Evolutionary conservation across 2,888 invertebrate genomes (phyloP).

Genomic region (Cepaea hortensis): DNA sequence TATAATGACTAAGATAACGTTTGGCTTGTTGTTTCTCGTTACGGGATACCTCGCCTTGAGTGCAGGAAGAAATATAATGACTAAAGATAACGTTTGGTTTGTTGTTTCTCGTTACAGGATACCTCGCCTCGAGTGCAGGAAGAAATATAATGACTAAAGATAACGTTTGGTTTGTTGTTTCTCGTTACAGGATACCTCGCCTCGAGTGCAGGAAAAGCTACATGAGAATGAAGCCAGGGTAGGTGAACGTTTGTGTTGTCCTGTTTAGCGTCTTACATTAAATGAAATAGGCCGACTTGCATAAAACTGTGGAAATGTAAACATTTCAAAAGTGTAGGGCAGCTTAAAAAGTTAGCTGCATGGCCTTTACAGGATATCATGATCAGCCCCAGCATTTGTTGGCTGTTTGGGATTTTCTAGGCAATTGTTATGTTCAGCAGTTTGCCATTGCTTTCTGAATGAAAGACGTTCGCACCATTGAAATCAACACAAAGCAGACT

Average conservation of each 20-base stretch:
- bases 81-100: background rate
- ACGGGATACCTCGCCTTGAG: conserved; percentile 78
- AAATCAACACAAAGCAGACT: too few species aligned
- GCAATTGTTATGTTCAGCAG: too few species aligned
- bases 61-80: too few species aligned
- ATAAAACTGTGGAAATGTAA: background rate
- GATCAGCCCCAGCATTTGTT: too few species aligned
- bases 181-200: conserved; percentile 73
- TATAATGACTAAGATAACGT: background rate
- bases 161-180: background rate
- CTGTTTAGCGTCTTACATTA: too few species aligned
- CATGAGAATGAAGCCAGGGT: conserved; percentile 91
- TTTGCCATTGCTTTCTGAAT: too few species aligned
- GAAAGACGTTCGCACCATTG: too few species aligned
- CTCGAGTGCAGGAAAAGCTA: conserved; percentile 86
- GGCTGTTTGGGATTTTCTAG: too few species aligned
- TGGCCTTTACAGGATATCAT: too few species aligned
- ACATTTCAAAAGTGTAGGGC: too few species aligned
- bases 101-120: conserved; percentile 62
- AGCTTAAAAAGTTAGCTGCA: too few species aligned
- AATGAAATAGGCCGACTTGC: background rate
- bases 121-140: conserved; percentile 77
- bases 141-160: background rate
- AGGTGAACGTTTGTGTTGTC: conserved; percentile 49
- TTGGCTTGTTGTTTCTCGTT: conserved; percentile 18